These are phyloP conservation scores for Hepsetus odoe DNA, from an alignment of 2,113 vertebrate genomes.

Conservation along the genomic window DNA sequence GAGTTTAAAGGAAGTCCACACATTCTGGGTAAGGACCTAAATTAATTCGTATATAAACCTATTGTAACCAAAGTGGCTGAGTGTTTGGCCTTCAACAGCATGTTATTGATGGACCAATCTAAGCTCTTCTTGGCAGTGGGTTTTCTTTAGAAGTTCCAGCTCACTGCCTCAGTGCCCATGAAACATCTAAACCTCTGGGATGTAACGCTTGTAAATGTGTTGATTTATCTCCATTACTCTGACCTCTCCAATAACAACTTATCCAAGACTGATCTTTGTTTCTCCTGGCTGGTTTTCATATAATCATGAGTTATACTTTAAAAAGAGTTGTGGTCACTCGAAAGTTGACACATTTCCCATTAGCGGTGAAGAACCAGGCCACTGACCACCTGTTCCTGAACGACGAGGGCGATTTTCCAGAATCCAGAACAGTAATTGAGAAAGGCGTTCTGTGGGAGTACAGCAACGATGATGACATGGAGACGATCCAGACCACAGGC, in stretches of 20 bases:
- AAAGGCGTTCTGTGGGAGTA: constrained; percentile 94
- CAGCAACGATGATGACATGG: constrained; percentile 80
- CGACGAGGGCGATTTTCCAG: constrained; percentile 80
- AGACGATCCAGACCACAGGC: constrained; percentile 86
- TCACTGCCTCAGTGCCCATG: constrained; percentile 9
- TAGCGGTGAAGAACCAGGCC: constrained; percentile 91
- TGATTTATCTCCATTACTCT: constrained; percentile 43
- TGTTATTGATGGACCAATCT: constrained; percentile 49
- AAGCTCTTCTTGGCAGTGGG: constrained; percentile 34
- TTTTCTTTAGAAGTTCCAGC: constrained; percentile 32
- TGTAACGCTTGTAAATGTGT: constrained; percentile 19
- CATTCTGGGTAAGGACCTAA: constrained; percentile 81
- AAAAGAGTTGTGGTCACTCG: neutral
- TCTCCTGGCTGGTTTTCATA: neutral
- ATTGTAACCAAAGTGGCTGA: constrained; percentile 13
- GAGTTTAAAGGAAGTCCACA: constrained; percentile 84
- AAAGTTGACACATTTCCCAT: constrained; percentile 3
- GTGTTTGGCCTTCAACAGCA: constrained; percentile 35
- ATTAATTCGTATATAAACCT: constrained; percentile 6
- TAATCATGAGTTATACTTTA: neutral
- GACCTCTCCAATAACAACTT: constrained; percentile 12
- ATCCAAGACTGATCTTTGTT: constrained; percentile 21
- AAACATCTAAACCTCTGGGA: constrained; percentile 31
- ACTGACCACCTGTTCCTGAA: constrained; percentile 88
- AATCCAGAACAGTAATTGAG: constrained; percentile 84